A percentile compares a stretch with the other conserved stretches of the same genome.
phyloP scores from a whole-genome alignment of 2,888 invertebrate genomes.

The Hemithea aestivaria region DNA sequence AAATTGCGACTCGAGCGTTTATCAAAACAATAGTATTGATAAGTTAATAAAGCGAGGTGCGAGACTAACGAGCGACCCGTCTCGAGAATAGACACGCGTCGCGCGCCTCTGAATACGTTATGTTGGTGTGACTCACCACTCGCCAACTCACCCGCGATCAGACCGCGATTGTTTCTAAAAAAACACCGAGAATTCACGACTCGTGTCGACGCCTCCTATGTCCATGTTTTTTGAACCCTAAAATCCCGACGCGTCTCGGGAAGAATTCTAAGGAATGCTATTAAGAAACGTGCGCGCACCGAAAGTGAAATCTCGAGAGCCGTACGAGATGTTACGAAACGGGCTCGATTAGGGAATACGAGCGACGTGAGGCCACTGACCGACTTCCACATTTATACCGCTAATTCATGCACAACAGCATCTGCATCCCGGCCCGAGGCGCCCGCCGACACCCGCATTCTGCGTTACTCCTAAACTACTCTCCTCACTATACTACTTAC shows the following conservation, averaged over 20 bases:
- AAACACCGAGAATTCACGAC: constrained; percentile 52
- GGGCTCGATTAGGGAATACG: constrained; percentile 67
- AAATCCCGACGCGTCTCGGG: constrained; percentile 45
- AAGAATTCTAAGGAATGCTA: constrained; percentile 45
- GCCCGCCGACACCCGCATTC: constrained; percentile 32
- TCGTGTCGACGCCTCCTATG: constrained; percentile 49
- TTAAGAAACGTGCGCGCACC: constrained; percentile 43
- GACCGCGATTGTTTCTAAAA: constrained; percentile 36
- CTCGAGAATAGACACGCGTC: constrained; percentile 59
- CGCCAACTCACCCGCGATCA: constrained; percentile 26
- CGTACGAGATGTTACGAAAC: constrained; percentile 63
- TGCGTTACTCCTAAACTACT: constrained; percentile 42
- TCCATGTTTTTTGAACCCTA: constrained; percentile 38
- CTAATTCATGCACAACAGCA: constrained; percentile 70
- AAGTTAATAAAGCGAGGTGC: constrained; percentile 75
- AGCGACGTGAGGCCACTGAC: constrained; percentile 66
- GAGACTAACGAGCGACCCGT: constrained; percentile 68
- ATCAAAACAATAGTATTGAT: constrained; percentile 79
- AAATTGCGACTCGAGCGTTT: constrained; percentile 69
- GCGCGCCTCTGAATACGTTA: constrained; percentile 60
- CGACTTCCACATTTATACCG: constrained; percentile 74
- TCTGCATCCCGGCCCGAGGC: constrained; percentile 53
- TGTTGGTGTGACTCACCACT: constrained; percentile 54
- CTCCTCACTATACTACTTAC: constrained; percentile 62
- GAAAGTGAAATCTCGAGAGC: constrained; percentile 67